Evolutionary conservation across 2,888 invertebrate genomes (phyloP).

Genomic region (Encarsia formosa): DNA sequence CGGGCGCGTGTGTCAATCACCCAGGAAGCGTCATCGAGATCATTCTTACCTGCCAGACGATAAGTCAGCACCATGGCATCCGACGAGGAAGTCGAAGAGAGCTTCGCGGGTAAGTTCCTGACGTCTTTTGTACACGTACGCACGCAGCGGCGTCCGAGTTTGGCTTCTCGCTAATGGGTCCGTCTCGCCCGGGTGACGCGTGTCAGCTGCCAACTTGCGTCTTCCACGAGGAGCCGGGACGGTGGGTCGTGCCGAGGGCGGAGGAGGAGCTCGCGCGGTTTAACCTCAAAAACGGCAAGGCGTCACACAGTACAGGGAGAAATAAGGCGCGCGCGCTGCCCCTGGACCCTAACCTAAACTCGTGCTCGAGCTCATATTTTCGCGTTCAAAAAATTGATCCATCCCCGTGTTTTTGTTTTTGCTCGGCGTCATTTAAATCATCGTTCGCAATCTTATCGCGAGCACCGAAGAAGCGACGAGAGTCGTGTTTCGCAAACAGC

Average conservation of each 20-base stretch:
- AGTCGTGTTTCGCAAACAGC: too few relatives aligned
- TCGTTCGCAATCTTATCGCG: too few relatives aligned
- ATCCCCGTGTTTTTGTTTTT: background rate
- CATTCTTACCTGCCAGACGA: too few relatives aligned
- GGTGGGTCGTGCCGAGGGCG: background rate
- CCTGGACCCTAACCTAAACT: background rate
- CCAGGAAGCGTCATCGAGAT: too few relatives aligned
- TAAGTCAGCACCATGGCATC: slow-evolving; percentile 86
- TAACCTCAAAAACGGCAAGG: slow-evolving; percentile 17
- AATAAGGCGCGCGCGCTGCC: slow-evolving; percentile 6
- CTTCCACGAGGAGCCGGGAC: background rate
- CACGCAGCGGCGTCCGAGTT: too few relatives aligned
- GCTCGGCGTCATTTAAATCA: too few relatives aligned
- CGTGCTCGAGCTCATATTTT: slow-evolving; percentile 16
- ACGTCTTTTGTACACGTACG: background rate
- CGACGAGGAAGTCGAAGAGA: slow-evolving; percentile 83
- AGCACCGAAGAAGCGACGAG: too few relatives aligned
- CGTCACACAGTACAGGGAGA: too few relatives aligned
- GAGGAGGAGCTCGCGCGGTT: background rate
- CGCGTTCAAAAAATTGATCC: too few relatives aligned
- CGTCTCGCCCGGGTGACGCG: background rate
- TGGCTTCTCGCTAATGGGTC: too few relatives aligned
- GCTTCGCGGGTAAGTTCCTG: slow-evolving; percentile 72
- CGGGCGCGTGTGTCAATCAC: too few relatives aligned
- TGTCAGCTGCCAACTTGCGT: background rate